Conservation (phyloP, 1,140 invertebrate species). For the Drosophila punjabiensis region DNA sequence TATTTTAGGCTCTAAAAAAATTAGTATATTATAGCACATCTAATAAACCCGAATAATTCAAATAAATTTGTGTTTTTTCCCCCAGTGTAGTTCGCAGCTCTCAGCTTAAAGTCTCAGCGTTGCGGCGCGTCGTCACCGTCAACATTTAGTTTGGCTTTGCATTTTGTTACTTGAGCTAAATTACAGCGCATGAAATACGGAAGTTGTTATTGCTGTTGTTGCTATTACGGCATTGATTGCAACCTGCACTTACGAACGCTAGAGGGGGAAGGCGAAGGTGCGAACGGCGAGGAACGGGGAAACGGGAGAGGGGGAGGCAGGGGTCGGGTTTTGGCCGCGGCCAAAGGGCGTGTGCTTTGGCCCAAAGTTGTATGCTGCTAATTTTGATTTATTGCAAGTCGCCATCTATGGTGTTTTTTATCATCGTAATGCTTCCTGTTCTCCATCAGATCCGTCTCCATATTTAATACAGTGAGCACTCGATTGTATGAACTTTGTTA, state of each 20-base stretch:
- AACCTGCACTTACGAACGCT: constrained; percentile 44
- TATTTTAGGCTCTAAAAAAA: neutral
- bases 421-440: constrained; percentile 70
- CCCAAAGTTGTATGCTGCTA: constrained; percentile 65
- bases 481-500: neutral
- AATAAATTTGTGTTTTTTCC: neutral
- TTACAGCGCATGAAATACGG: constrained; percentile 71
- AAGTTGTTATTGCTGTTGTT: constrained; percentile 62
- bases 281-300: no score
- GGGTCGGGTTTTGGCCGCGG: constrained; percentile 15
- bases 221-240: constrained; percentile 63
- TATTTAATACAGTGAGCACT: constrained; percentile 1
- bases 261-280: neutral
- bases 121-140: constrained; percentile 43
- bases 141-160: constrained; percentile 59
- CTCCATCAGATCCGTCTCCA: constrained; percentile 31
- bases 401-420: constrained; percentile 47
- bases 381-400: constrained; percentile 71
- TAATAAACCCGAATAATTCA: neutral
- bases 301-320: neutral
- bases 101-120: constrained; percentile 25
- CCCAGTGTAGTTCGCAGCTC: constrained; percentile 5
- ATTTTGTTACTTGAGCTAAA: constrained; percentile 69
- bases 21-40: no score
- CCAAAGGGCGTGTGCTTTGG: constrained; percentile 62